Evolutionary conservation across 2,113 vertebrate genomes (phyloP).

Genomic region (Tautogolabrus adspersus): DNA sequence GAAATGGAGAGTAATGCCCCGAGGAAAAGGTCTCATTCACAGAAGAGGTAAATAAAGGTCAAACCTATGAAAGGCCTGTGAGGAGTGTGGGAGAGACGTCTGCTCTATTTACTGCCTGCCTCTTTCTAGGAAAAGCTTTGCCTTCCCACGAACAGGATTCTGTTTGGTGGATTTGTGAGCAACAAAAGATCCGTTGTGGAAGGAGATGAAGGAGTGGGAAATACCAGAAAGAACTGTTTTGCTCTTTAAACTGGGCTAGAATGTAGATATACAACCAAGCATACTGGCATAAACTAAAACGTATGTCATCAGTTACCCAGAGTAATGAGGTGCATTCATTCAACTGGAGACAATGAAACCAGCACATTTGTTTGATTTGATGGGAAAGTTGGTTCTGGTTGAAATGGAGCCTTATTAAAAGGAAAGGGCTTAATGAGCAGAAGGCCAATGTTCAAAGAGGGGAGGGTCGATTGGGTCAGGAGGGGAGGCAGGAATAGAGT

Average conservation of each 20-base stretch:
- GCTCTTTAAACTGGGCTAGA: slow-evolving; percentile 5
- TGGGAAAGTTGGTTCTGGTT: slow-evolving; percentile 18
- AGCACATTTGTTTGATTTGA: slow-evolving; percentile 4
- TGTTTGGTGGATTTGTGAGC: slow-evolving; percentile 8
- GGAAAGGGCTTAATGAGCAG: slow-evolving; percentile 20
- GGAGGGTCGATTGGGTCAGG: not conserved
- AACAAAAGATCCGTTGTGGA: slow-evolving; percentile 33
- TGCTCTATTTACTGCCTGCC: slow-evolving; percentile 18
- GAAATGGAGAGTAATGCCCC: not conserved
- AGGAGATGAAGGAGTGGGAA: slow-evolving; percentile 11
- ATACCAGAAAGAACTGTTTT: not conserved
- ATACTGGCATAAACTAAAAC: not conserved
- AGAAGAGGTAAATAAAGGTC: slow-evolving; percentile 52
- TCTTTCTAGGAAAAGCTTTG: slow-evolving; percentile 13
- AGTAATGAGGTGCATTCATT: not conserved
- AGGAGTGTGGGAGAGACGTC: slow-evolving; percentile 10
- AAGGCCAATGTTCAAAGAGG: slow-evolving; percentile 5
- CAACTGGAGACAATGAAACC: not conserved
- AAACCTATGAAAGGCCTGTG: not conserved
- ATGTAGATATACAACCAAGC: not conserved
- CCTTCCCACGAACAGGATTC: not conserved
- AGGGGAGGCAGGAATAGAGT: not conserved
- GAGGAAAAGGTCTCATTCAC: not conserved
- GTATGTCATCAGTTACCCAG: slow-evolving; percentile 1
- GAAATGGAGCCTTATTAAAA: slow-evolving; percentile 3